These are phyloP conservation scores for Drosophila malerkotliana DNA, from an alignment of 1,140 invertebrate species.

Conservation along the genomic window DNA sequence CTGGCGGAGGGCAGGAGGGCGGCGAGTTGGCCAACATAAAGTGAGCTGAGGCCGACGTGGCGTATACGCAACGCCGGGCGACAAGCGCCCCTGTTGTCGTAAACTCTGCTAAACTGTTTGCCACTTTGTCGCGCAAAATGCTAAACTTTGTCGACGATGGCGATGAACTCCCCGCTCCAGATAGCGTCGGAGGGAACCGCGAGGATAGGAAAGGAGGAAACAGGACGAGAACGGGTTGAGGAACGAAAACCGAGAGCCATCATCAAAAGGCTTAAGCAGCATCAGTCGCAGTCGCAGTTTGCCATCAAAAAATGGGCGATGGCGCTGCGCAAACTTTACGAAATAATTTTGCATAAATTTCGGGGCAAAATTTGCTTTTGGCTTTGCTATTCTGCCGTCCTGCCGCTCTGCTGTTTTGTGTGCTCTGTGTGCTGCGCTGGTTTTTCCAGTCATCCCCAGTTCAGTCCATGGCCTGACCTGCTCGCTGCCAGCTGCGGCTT, in stretches of 20 bases:
- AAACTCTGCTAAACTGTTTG: conserved; percentile 82
- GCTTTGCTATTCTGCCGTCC: conserved; percentile 45
- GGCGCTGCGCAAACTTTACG: conserved; percentile 75
- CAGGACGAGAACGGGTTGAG: conserved; percentile 17
- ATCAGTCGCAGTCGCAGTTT: conserved; percentile 53
- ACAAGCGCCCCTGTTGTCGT: conserved; percentile 68
- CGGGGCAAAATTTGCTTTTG: conserved; percentile 74
- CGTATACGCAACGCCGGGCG: conserved; percentile 62
- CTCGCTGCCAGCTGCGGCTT: conserved; percentile 72
- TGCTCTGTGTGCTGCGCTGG: conserved; percentile 47
- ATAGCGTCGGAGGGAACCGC: background rate
- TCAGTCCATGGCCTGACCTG: conserved; percentile 21
- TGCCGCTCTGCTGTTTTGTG: conserved; percentile 4
- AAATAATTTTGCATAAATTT: conserved; percentile 83
- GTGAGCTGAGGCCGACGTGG: conserved; percentile 57
- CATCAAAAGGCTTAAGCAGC: conserved; percentile 81
- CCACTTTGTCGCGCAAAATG: conserved; percentile 81
- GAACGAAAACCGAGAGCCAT: conserved; percentile 44
- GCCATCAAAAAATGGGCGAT: conserved; percentile 64
- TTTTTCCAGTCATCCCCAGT: conserved; percentile 8
- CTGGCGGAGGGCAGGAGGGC: background rate
- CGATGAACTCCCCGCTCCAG: conserved; percentile 59
- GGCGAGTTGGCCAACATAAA: conserved; percentile 31
- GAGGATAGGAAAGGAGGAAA: background rate
- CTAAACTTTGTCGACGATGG: conserved; percentile 73